Evolutionary conservation across 1,140 invertebrate species (phyloP).

Genomic region (Globodera rostochiensis): DNA sequence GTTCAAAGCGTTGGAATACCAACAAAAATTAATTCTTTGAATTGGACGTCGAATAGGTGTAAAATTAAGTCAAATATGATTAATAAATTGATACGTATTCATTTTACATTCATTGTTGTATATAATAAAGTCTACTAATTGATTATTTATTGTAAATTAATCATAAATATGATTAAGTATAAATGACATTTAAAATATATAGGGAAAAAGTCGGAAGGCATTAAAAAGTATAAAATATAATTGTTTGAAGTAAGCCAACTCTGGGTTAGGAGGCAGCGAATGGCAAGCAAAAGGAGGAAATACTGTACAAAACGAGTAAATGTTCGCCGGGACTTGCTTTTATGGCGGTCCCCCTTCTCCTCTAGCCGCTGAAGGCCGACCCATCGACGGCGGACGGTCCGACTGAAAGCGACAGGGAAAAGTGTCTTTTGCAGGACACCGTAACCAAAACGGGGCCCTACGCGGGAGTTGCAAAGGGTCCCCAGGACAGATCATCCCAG

Average conservation of each 20-base stretch:
- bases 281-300: neutral
- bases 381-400: neutral
- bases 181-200: neutral
- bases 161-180: no score
- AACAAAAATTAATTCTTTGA: neutral
- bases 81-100: neutral
- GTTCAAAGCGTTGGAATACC: neutral
- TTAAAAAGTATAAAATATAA: neutral
- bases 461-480: no score
- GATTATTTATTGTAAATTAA: no score
- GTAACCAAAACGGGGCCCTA: neutral
- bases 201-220: neutral
- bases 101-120: neutral
- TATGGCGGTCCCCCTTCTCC: neutral
- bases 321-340: neutral
- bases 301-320: neutral
- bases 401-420: neutral
- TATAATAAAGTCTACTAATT: neutral
- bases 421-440: neutral
- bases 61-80: neutral
- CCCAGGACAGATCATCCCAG: no score
- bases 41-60: neutral
- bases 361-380: no score
- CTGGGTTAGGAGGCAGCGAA: neutral
- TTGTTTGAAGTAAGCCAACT: neutral